Percentiles rank a stretch among this genome's conserved stretches.
phyloP scores from a whole-genome alignment of 2,113 vertebrate genomes.

The Saguinus midas region DNA sequence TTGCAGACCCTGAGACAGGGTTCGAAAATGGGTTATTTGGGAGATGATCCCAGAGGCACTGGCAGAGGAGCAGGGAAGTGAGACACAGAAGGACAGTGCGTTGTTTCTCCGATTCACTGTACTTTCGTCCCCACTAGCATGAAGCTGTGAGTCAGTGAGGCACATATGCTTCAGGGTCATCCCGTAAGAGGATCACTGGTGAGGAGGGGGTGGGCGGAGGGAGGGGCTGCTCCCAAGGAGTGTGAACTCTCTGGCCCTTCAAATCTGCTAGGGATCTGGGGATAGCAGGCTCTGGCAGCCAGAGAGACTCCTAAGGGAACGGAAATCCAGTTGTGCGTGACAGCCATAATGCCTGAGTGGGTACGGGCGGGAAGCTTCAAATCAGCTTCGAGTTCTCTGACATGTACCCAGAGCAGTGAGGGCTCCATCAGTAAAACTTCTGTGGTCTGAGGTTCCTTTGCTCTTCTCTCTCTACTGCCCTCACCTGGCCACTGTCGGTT shows the following conservation, averaged over 20 bases:
- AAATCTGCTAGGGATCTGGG: background rate
- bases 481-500: background rate
- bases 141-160: background rate
- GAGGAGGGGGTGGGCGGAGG: background rate
- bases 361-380: background rate
- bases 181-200: background rate
- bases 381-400: background rate
- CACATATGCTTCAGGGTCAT: background rate
- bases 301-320: background rate
- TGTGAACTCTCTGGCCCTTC: background rate
- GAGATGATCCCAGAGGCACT: background rate
- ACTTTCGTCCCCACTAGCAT: rapidly evolving
- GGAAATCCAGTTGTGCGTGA: background rate
- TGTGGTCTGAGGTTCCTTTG: background rate
- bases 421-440: background rate
- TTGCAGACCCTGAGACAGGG: background rate
- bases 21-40: background rate
- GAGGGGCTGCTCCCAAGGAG: background rate
- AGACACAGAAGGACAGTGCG: background rate
- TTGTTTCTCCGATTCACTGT: background rate
- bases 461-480: background rate
- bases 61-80: background rate
- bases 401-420: background rate
- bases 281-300: background rate
- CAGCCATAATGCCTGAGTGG: background rate